Evolutionary conservation across 2,888 invertebrate species (phyloP), one percentile per base, ranked within the genome.

Genomic region (Caradrina clavipalpis): DNA sequence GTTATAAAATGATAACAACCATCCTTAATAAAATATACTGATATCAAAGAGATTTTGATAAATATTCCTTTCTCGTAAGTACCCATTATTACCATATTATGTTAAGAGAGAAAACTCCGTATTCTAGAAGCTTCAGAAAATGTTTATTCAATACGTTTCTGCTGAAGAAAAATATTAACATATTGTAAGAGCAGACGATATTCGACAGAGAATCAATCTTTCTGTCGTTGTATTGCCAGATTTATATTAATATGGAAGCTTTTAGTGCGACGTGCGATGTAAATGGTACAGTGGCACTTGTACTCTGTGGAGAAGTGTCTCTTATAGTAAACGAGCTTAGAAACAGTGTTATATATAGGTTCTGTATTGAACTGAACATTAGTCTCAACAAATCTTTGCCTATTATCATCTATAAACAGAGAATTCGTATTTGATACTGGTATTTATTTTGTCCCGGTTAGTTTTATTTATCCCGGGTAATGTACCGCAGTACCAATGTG

Each of bases 91-190:
- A 35, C 35, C 49, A 61, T 56, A 80, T 65, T 42, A 56, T 66
- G 19, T 53, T 80, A 58, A 10, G 22, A 75, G 31, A 78, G 57
- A 58, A 57, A 61, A 75, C 59, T 54, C 61, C 39, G 22, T 54
- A 49, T 50, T 74, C 13, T 26, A 42, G 39, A 49, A 57, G n/a
- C 22, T 54, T 73, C 35, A 21, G 47, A 22, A 61, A 66, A 68
- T 65, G 45, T 81, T 65, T 64, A 71, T 61, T 35, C 42, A 69
- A 70, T 70, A 56, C 21, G 39, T 62, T 94, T 89, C 22, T 56
- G 22, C 15, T 66, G 39, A 69, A 76, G 76, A 26, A 57, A 76
- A 53, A 69, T 71, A 58, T 81, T 61, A 78, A 71, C 59, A 63
- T 81, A 53, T 57, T 35, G 39, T 17, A 39, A 57, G 69, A 65